Evolutionary conservation across 2,113 vertebrate genomes (phyloP), one percentile per base, ranked within the genome.

Genomic region (Zeus faber): DNA sequence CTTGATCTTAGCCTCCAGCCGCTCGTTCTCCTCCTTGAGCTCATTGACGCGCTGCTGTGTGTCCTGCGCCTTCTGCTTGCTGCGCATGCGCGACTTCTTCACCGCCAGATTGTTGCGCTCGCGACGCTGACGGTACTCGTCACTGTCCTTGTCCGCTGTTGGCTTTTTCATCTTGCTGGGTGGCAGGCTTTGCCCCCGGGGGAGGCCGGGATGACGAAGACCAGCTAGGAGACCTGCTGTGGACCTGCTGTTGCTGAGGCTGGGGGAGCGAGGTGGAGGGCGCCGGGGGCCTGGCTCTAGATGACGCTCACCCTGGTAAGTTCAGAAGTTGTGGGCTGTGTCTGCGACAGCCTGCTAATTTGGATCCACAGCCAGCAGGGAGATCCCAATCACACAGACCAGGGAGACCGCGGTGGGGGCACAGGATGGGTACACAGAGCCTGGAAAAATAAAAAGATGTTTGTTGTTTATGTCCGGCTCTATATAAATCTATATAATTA

Each of bases 81-180:
- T 97, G 80, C 95, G 95, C 93, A 96, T 91, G 6, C 95, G 91
- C 80, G 95, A 98, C 88, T 98, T 99, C 70, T 98, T 98, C 76
- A 98, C 96, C 0, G 97, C 96, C 91, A 99, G 91, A 88, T 99
- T 99, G 90, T 99, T 99, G 27, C 96, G 87, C 52, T 98, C 95
- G 9, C 97, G 84, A 11, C 97, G 90, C 74, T 94, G 91, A 0
- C 94, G 91, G 59, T 99, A 99, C 69, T 99, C 97, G 0, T 98
- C 93, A 1, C 95, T 98, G 76, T 93, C 93, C 9, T 98, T 95
- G 72, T 97, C 95, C 59, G 91, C 76, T 0, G 55, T 65, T 1
- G 87, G 88, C 20, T 90, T 95, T 55, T 97, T 98, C 65, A 93
- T 93, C 47, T 94, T 95, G 83, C 94, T 92, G 0, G 93, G 90